These are phyloP conservation scores for Tursiops truncatus DNA, from an alignment of 2,113 vertebrate genomes.

Conservation along the genomic window DNA sequence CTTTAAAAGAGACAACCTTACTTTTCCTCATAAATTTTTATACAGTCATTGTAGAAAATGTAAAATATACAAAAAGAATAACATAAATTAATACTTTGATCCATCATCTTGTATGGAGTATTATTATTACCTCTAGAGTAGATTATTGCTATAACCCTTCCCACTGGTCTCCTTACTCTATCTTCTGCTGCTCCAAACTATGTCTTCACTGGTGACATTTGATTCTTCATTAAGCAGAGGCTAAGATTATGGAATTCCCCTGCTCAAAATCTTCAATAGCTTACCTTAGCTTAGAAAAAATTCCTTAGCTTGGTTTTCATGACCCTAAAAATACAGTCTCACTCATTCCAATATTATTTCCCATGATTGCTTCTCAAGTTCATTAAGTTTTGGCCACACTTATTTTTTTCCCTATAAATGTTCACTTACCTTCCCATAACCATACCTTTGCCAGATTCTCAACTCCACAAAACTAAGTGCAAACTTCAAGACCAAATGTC, in stretches of 20 bases:
- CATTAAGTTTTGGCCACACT: not conserved
- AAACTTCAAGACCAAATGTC: not conserved
- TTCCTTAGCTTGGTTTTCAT: slow-evolving; percentile 24
- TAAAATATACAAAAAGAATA: not conserved
- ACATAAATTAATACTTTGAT: not conserved
- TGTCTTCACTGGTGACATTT: not conserved
- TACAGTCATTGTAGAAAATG: not conserved
- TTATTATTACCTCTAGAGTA: not conserved
- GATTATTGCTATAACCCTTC: not conserved
- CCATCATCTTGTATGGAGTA: not conserved
- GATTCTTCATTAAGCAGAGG: not conserved
- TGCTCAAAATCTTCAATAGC: not conserved
- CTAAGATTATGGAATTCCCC: not conserved
- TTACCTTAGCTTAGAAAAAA: not conserved
- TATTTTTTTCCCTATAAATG: not conserved
- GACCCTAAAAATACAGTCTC: not conserved
- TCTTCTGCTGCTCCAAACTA: not conserved
- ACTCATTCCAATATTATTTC: not conserved
- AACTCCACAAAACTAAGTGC: not conserved
- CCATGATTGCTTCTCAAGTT: not conserved
- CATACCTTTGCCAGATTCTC: not conserved
- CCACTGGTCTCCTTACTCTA: not conserved
- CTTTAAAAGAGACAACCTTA: not conserved
- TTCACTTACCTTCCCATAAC: slow-evolving; percentile 19
- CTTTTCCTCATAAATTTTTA: not conserved